phyloP scores from a whole-genome alignment of 23 tunicate species.

The Aplidium turbinatum region DNA sequence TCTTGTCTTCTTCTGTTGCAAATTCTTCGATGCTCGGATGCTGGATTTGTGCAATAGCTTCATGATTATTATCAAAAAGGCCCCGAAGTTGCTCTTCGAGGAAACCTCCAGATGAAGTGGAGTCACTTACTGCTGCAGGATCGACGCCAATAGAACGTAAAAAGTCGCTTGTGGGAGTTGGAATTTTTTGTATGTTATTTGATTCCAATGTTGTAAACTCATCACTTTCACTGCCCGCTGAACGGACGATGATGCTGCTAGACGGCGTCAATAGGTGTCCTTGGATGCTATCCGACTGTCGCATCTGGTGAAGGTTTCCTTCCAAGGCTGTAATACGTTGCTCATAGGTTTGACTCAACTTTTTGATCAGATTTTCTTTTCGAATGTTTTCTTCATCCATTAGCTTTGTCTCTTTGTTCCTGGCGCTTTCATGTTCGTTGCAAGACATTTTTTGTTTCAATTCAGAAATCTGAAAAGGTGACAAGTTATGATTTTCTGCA shows the following conservation, averaged over 20 bases:
- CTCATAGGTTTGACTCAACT: slow-evolving; percentile 24
- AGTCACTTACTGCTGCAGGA: slow-evolving; percentile 36
- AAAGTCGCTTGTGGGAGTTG: slow-evolving; percentile 75
- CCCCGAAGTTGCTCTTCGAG: slow-evolving; percentile 52
- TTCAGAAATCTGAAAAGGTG: no score
- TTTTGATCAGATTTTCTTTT: not conserved
- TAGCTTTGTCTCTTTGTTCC: no score
- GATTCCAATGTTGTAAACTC: not conserved
- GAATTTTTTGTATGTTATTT: no score
- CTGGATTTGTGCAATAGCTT: slow-evolving; percentile 19
- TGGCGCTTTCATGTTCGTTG: no score
- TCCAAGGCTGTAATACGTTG: slow-evolving; percentile 31
- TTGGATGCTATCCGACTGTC: slow-evolving; percentile 5
- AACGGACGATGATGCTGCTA: slow-evolving; percentile 29
- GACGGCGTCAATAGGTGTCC: slow-evolving; percentile 3
- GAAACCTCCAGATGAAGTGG: slow-evolving; percentile 31
- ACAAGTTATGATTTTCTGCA: no score
- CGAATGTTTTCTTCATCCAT: not conserved
- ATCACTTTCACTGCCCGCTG: not conserved
- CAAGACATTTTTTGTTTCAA: no score
- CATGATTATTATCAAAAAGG: slow-evolving; percentile 47
- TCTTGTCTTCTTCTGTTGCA: slow-evolving; percentile 47
- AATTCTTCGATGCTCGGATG: slow-evolving; percentile 36
- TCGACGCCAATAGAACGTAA: slow-evolving; percentile 64
- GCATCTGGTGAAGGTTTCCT: slow-evolving; percentile 21